These are phyloP conservation scores for Forpus xanthops DNA, from an alignment of 2,797 vertebrate genomes.

Conservation along the genomic window DNA sequence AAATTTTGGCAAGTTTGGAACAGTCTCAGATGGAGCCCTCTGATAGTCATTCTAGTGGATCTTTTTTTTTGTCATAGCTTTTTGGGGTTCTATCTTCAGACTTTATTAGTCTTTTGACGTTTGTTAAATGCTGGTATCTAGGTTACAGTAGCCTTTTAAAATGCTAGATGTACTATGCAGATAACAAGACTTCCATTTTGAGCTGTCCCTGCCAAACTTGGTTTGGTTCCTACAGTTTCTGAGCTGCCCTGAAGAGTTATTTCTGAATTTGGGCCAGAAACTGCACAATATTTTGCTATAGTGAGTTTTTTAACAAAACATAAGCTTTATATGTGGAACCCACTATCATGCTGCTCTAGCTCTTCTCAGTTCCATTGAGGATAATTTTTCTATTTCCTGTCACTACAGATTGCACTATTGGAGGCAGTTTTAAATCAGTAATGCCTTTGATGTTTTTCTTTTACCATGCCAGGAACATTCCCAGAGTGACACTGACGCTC, in stretches of 20 bases:
- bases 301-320: slow-evolving; percentile 7
- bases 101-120: slow-evolving; percentile 49
- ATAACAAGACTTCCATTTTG: slow-evolving; percentile 52
- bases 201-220: slow-evolving; percentile 23
- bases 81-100: slow-evolving; percentile 34
- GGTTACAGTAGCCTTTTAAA: slow-evolving; percentile 49
- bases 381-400: slow-evolving; percentile 73
- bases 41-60: background rate
- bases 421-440: slow-evolving; percentile 70
- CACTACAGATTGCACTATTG: slow-evolving; percentile 62
- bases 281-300: slow-evolving; percentile 14
- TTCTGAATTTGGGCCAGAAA: slow-evolving; percentile 50
- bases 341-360: slow-evolving; percentile 20
- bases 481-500: slow-evolving; percentile 67
- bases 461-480: slow-evolving; percentile 67
- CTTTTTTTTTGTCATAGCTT: slow-evolving; percentile 8
- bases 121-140: slow-evolving; percentile 47
- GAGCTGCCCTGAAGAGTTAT: slow-evolving; percentile 15
- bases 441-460: slow-evolving; percentile 73
- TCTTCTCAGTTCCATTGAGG: slow-evolving; percentile 61
- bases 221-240: slow-evolving; percentile 34
- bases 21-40: background rate
- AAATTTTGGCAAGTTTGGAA: slow-evolving; percentile 44
- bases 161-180: slow-evolving; percentile 31
- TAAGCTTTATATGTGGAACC: slow-evolving; percentile 8